Evolutionary conservation across 2,888 invertebrate genomes (phyloP).

Genomic region (Ceramica pisi): DNA sequence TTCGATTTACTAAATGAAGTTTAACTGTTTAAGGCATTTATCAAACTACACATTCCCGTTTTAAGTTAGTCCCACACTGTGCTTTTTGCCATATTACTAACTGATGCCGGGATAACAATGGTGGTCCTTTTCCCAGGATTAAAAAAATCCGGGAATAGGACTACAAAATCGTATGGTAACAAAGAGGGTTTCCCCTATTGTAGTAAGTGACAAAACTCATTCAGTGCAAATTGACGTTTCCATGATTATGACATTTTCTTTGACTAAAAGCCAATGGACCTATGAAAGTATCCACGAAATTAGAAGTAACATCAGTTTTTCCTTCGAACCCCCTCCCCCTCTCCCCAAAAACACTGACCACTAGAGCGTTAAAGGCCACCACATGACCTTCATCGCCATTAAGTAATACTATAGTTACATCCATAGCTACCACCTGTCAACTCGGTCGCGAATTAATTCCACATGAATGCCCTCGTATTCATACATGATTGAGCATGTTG

Average conservation of each 20-base stretch:
- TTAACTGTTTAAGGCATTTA: too few species aligned
- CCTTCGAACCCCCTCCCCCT: background rate
- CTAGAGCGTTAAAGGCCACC: slow-evolving; percentile 10
- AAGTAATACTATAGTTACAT: background rate
- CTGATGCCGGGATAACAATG: too few species aligned
- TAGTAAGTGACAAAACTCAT: too few species aligned
- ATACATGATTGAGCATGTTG: slow-evolving; percentile 50
- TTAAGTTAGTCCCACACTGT: too few species aligned
- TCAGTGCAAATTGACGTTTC: background rate
- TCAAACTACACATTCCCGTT: too few species aligned
- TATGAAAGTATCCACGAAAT: background rate
- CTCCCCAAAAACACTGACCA: background rate
- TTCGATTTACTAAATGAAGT: too few species aligned
- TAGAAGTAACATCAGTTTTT: background rate
- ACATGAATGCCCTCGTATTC: slow-evolving; percentile 46
- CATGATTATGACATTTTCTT: background rate
- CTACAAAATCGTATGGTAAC: background rate
- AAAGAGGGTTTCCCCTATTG: too few species aligned
- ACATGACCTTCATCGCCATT: slow-evolving; percentile 13
- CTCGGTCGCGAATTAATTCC: slow-evolving; percentile 34
- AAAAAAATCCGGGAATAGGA: too few species aligned
- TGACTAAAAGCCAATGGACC: background rate
- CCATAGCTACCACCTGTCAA: slow-evolving; percentile 31
- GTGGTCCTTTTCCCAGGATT: too few species aligned
- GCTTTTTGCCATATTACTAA: too few species aligned